Evolutionary conservation across 2,113 vertebrate genomes (phyloP), one percentile per base, ranked within the genome.

Genomic region (Daubentonia madagascariensis): DNA sequence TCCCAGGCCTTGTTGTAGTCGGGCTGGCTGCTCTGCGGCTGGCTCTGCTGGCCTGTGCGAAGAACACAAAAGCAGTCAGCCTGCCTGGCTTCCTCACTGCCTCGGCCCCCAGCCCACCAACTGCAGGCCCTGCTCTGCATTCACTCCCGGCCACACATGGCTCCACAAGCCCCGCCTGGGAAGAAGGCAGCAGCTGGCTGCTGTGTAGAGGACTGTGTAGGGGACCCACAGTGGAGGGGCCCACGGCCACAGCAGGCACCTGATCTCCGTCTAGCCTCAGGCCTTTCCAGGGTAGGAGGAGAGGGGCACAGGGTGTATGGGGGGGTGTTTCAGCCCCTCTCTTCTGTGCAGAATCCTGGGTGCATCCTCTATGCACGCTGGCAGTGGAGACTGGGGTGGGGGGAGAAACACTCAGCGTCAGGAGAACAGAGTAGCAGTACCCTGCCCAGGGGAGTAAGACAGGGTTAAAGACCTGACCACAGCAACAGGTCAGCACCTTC

Each of bases 1-100:
- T 99, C 99, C 99, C 99, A 99, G 72, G 99, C 99, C 98, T 99
- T 99, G 99, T 99, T 99, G 99, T 99, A 99, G 98, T 99, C 99
- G 0, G 99, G 99, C 98, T 99, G 99, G 97, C 98, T 99, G 98
- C 98, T 99, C 98, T 99, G 99, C 95, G 99, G 99, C 98, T 99
- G 99, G 98, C 98, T 99, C 98, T 99, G 99, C 98, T 99, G 99
- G 99, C 99, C 99, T 99, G 98, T 52, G 97, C 94, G 96, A 94
- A 97, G 87, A 98, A 92, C 94, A 98, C 98, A 96, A 97, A 76
- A 96, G 98, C 92, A 94, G 97, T 98, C 96, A 98, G 35, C 93
- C 97, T 52, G 13, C 0, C 0, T 3, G 63, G 80, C 61, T 4
- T 13, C 89, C 45, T 52, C 76, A 0, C 3, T 23, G 81, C 94